Evolutionary conservation across 2,113 vertebrate species (phyloP).

Genomic region (Gobius niger): DNA sequence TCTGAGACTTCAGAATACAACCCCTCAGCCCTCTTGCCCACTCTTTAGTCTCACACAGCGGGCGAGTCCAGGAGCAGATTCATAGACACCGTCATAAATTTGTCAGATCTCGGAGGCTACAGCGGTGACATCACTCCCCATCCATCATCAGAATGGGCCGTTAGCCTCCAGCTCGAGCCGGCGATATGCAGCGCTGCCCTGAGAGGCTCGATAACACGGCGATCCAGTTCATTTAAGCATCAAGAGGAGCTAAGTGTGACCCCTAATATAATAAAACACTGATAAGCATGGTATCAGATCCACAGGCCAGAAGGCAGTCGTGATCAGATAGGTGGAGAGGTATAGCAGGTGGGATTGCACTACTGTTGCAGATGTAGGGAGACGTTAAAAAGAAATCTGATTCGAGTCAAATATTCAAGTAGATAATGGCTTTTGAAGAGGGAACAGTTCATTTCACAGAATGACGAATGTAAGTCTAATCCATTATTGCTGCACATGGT

Average conservation of each 20-base stretch:
- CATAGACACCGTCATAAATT: slow-evolving; percentile 4
- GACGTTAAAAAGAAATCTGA: slow-evolving; percentile 16
- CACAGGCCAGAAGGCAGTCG: slow-evolving; percentile 23
- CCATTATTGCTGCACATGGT: neutral
- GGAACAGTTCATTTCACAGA: neutral
- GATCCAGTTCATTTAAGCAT: slow-evolving; percentile 50
- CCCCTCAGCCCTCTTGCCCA: neutral
- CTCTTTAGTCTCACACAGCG: neutral
- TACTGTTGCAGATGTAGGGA: slow-evolving; percentile 4
- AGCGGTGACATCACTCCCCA: slow-evolving; percentile 31
- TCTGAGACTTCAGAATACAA: too few species aligned
- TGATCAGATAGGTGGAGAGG: slow-evolving; percentile 16
- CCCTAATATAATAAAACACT: slow-evolving; percentile 48
- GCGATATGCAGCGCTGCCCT: slow-evolving; percentile 13
- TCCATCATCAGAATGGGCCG: slow-evolving; percentile 32
- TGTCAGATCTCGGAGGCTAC: slow-evolving; percentile 9
- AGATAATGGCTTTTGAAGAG: slow-evolving; percentile 15
- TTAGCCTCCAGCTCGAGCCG: slow-evolving; percentile 30
- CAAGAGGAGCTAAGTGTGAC: slow-evolving; percentile 49
- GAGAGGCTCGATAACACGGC: slow-evolving; percentile 41
- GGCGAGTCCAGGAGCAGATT: neutral
- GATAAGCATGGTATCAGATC: slow-evolving; percentile 45
- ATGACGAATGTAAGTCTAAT: neutral
- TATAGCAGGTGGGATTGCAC: slow-evolving; percentile 22
- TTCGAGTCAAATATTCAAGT: slow-evolving; percentile 7